These are phyloP conservation scores for Mionectes macconnelli DNA, from an alignment of 2,113 vertebrate genomes.

Conservation along the genomic window DNA sequence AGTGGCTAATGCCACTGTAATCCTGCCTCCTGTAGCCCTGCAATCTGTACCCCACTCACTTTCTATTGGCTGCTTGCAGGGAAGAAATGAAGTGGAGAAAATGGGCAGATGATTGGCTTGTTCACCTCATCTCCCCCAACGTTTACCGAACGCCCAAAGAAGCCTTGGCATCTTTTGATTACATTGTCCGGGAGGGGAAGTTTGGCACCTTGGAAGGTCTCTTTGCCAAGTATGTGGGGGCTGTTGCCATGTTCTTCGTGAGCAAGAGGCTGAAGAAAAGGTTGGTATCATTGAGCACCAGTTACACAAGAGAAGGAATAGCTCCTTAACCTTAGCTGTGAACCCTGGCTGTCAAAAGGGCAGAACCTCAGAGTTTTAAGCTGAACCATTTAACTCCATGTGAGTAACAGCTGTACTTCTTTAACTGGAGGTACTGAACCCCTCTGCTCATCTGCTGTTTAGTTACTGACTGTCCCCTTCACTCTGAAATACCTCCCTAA, in stretches of 20 bases:
- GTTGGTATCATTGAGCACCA: slow-evolving; percentile 66
- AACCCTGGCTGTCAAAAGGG: background rate
- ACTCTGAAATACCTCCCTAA: background rate
- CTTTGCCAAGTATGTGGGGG: slow-evolving; percentile 92
- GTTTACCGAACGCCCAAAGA: slow-evolving; percentile 90
- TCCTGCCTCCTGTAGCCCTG: background rate
- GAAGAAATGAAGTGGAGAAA: slow-evolving; percentile 97
- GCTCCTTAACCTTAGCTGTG: background rate
- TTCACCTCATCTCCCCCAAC: slow-evolving; percentile 96
- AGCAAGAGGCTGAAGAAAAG: slow-evolving; percentile 89
- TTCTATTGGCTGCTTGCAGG: slow-evolving; percentile 60
- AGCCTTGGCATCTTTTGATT: slow-evolving; percentile 92
- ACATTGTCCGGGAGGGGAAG: slow-evolving; percentile 95
- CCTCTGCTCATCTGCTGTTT: background rate
- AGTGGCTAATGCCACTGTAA: background rate
- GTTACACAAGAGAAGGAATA: background rate
- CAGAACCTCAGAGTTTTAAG: background rate
- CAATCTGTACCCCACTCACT: background rate
- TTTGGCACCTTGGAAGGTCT: slow-evolving; percentile 87
- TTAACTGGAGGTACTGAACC: background rate
- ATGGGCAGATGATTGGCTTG: slow-evolving; percentile 95
- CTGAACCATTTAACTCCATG: background rate
- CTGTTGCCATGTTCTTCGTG: slow-evolving; percentile 91
- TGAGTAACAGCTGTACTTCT: background rate
- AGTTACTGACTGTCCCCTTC: background rate